A percentile compares a stretch with the other conserved stretches of the same genome.
Conservation (phyloP, 1,140 invertebrate genomes). For the Rhagoletis pomonella region DNA sequence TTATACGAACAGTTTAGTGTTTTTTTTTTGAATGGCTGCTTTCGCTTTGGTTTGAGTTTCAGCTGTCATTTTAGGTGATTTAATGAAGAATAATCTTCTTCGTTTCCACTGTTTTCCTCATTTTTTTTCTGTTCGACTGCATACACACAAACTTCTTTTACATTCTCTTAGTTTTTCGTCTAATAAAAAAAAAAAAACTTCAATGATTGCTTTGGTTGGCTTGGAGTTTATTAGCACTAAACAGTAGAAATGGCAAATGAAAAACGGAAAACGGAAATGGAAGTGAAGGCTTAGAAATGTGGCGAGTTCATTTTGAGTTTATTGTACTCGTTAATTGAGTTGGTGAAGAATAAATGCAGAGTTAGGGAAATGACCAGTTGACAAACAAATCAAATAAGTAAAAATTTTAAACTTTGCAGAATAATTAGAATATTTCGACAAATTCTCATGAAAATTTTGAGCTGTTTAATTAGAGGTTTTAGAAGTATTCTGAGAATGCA, state of each 20-base stretch:
- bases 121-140: neutral
- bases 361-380: no score
- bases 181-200: neutral
- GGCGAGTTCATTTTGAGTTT: neutral
- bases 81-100: slow-evolving; percentile 2
- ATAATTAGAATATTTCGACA: no score
- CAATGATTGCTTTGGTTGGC: neutral
- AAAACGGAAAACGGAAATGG: neutral
- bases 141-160: neutral
- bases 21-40: neutral
- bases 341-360: no score
- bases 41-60: neutral
- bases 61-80: slow-evolving; percentile 7
- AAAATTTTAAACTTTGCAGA: no score
- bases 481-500: no score
- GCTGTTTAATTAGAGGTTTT: no score
- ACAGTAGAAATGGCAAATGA: neutral
- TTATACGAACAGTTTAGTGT: neutral
- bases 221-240: neutral
- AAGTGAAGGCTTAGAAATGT: neutral
- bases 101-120: neutral
- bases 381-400: no score
- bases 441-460: no score
- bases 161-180: neutral
- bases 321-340: neutral